phyloP scores from a whole-genome alignment of 2,113 vertebrate species.

The Clarias magur region DNA sequence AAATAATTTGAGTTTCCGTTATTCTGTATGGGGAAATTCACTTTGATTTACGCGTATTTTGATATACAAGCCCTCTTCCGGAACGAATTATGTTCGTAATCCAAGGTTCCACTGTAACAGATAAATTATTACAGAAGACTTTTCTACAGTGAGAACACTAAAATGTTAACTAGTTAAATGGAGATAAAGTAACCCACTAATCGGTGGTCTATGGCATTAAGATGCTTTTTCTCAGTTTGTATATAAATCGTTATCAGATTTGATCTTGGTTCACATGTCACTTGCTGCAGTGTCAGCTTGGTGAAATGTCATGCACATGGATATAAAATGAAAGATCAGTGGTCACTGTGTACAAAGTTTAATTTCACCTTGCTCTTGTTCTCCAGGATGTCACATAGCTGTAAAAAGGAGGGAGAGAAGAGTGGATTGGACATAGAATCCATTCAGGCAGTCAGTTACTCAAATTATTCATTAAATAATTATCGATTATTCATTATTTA shows the following conservation, averaged over 20 bases:
- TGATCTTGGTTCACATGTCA: not conserved
- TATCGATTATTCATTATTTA: not conserved
- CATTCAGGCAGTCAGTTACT: not conserved
- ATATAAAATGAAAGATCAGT: not conserved
- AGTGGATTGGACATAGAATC: not conserved
- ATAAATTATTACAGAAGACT: too few relatives aligned
- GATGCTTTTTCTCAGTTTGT: too few relatives aligned
- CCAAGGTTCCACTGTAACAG: too few relatives aligned
- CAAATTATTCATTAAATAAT: not conserved
- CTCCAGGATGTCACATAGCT: not conserved
- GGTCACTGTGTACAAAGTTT: not conserved
- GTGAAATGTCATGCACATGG: not conserved
- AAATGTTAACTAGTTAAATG: not conserved
- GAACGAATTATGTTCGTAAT: too few relatives aligned
- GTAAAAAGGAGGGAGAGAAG: not conserved
- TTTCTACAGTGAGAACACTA: not conserved
- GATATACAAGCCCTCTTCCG: too few relatives aligned
- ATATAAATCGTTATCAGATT: too few relatives aligned
- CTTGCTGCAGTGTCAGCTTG: not conserved
- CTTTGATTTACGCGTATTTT: too few relatives aligned
- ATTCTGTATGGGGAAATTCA: too few relatives aligned
- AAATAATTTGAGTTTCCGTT: too few relatives aligned
- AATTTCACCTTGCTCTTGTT: not conserved
- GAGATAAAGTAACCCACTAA: not conserved
- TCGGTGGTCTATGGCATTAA: too few relatives aligned